phyloP scores from a whole-genome alignment of 2,113 vertebrate genomes.

The Herpetotheres cachinnans region DNA sequence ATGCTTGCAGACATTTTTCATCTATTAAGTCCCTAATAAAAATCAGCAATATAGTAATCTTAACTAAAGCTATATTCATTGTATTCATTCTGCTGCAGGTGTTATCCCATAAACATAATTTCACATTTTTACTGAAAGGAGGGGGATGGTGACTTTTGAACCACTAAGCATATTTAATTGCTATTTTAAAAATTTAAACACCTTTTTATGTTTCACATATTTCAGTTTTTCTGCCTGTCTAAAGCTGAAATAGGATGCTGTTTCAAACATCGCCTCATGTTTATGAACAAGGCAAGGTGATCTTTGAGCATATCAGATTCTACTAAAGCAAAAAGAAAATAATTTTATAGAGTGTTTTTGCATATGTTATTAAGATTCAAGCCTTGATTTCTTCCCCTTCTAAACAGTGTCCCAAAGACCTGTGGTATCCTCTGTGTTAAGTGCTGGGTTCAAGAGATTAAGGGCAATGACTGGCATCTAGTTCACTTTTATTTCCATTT shows the following conservation, averaged over 20 bases:
- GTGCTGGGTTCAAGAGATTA: constrained; percentile 81
- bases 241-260: not conserved
- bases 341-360: constrained; percentile 73
- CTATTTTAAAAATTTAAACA: not conserved
- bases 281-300: constrained; percentile 40
- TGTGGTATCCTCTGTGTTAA: constrained; percentile 76
- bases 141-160: not conserved
- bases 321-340: constrained; percentile 62
- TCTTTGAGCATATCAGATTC: constrained; percentile 6
- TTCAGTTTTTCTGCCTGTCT: not conserved
- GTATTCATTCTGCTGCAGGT: not conserved
- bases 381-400: constrained; percentile 65
- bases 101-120: not conserved
- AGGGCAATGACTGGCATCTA: constrained; percentile 76
- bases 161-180: not conserved
- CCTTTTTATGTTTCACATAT: not conserved
- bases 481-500: constrained; percentile 85
- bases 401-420: constrained; percentile 74
- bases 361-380: constrained; percentile 77
- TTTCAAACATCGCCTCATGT: not conserved
- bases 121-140: not conserved
- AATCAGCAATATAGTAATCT: not conserved
- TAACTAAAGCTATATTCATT: not conserved
- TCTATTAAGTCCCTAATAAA: not conserved
- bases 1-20: not conserved